Conservation (phyloP, 2,797 vertebrate species). For the Bovichtus diacanthus region DNA sequence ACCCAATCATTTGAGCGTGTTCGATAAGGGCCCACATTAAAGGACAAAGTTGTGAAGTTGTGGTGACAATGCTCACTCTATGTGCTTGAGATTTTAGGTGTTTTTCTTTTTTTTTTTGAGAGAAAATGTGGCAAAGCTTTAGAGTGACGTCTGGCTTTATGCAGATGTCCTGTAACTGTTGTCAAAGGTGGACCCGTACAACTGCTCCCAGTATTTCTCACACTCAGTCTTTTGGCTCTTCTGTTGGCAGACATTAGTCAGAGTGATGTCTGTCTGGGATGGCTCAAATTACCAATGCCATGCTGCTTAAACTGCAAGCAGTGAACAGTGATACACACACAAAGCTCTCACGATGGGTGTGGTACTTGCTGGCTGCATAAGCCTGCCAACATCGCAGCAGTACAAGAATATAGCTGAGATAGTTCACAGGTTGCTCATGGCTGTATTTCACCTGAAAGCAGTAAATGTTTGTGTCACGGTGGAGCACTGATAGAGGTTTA, state of each 20-base stretch:
- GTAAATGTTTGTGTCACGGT: background rate
- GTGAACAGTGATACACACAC: background rate
- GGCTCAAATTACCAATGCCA: background rate
- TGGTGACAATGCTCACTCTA: background rate
- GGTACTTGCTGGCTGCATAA: background rate
- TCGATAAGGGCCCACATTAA: no score
- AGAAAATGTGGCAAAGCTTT: background rate
- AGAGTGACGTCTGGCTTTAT: background rate
- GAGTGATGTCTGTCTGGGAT: background rate
- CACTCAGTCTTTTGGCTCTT: background rate
- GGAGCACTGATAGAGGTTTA: background rate
- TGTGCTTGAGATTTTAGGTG: background rate
- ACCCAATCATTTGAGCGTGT: no score
- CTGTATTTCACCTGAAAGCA: background rate
- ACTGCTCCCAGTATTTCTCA: background rate
- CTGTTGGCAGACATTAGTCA: slow-evolving; percentile 26
- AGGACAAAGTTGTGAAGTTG: background rate
- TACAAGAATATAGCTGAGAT: background rate
- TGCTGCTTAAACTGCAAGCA: slow-evolving; percentile 10
- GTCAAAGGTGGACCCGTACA: background rate
- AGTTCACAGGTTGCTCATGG: background rate
- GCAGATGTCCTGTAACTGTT: background rate
- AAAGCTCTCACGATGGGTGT: slow-evolving; percentile 44
- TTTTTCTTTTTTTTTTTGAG: no score
- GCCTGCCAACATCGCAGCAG: background rate